Conservation (phyloP, 1,140 invertebrate species). For the Drosophila aff. region DNA sequence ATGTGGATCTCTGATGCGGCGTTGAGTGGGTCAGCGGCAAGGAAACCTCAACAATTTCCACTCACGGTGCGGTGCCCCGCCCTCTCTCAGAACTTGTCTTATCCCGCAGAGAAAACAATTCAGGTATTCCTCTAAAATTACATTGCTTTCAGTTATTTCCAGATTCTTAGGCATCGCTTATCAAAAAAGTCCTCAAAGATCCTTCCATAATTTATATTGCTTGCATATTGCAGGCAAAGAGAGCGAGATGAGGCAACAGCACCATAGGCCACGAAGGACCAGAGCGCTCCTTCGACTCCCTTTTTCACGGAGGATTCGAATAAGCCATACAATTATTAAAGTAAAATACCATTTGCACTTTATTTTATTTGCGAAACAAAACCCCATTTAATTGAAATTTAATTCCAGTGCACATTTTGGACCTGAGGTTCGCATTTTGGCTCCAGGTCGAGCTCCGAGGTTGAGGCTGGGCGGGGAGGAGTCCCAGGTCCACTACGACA, state of each 20-base stretch:
- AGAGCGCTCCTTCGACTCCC: too few relatives aligned
- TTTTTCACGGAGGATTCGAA: neutral
- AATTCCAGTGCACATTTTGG: slow-evolving; percentile 8
- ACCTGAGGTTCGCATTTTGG: neutral
- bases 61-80: slow-evolving; percentile 56
- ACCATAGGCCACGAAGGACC: too few relatives aligned
- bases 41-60: slow-evolving; percentile 67
- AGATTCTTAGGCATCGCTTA: too few relatives aligned
- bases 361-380: too few relatives aligned
- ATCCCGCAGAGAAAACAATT: slow-evolving; percentile 1
- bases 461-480: neutral
- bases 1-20: slow-evolving; percentile 4
- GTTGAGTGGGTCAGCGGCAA: slow-evolving; percentile 58
- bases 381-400: neutral
- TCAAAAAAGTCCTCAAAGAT: too few relatives aligned
- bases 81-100: slow-evolving; percentile 10
- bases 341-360: too few relatives aligned
- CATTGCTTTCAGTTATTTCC: too few relatives aligned
- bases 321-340: neutral
- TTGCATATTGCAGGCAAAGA: too few relatives aligned
- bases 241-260: too few relatives aligned
- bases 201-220: too few relatives aligned
- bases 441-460: slow-evolving; percentile 14
- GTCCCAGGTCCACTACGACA: slow-evolving; percentile 42
- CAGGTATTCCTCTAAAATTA: neutral